phyloP scores from a whole-genome alignment of 2,888 invertebrate species.

The Cistogaster globosa region DNA sequence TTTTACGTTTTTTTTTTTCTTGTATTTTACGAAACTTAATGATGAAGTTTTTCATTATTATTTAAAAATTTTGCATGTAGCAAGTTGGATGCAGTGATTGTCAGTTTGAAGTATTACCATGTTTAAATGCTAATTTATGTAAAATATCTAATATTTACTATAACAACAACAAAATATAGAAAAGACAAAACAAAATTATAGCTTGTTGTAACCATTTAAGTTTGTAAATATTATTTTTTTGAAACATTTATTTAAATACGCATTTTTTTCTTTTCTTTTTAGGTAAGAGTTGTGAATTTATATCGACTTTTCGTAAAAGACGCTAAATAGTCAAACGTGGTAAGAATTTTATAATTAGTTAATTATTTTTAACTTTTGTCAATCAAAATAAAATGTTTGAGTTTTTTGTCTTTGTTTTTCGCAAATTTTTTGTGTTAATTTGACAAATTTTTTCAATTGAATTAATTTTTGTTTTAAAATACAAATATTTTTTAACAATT shows the following conservation, averaged over 20 bases:
- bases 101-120: slow-evolving; percentile 65
- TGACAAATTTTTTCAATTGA: no score
- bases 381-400: no score
- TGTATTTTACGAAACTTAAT: neutral
- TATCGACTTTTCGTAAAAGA: no score
- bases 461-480: no score
- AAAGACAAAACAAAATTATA: slow-evolving; percentile 5
- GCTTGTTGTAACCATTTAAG: slow-evolving; percentile 50
- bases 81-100: slow-evolving; percentile 27
- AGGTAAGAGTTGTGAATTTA: slow-evolving; percentile 3
- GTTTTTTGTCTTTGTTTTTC: no score
- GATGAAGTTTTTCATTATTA: slow-evolving; percentile 36
- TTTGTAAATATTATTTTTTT: slow-evolving; percentile 18
- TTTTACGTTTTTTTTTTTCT: slow-evolving; percentile 20
- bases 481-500: no score
- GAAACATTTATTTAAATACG: slow-evolving; percentile 3
- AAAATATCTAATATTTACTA: slow-evolving; percentile 45
- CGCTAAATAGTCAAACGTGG: no score
- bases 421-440: no score
- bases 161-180: slow-evolving; percentile 8
- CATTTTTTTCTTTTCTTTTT: slow-evolving; percentile 21
- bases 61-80: neutral
- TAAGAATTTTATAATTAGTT: no score
- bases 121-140: slow-evolving; percentile 71
- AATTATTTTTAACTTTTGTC: no score